phyloP scores from a whole-genome alignment of 2,888 invertebrate genomes.

The Anoplius nigerrimus region DNA sequence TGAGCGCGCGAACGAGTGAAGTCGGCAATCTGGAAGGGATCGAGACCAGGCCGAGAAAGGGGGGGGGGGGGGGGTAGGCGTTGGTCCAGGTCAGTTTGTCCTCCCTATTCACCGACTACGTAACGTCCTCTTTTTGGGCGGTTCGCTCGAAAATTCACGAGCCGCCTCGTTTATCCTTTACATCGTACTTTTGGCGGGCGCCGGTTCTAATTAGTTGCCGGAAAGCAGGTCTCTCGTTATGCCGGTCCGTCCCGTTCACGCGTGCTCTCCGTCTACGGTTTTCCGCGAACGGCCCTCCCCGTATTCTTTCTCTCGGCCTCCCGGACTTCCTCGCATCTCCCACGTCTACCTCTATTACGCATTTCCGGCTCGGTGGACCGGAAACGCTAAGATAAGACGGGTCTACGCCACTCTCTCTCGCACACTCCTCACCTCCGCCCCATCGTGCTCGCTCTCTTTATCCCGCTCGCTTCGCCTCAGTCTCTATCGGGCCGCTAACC shows the following conservation, averaged over 20 bases:
- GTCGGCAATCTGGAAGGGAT: too few species aligned
- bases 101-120: not conserved
- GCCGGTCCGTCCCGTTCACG: constrained; percentile 20
- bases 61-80: not conserved
- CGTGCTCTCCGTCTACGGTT: constrained; percentile 40
- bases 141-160: not conserved
- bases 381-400: constrained; percentile 74
- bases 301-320: constrained; percentile 53
- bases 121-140: not conserved
- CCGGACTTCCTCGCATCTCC: constrained; percentile 51
- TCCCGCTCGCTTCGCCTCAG: constrained; percentile 13
- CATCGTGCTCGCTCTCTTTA: constrained; percentile 19
- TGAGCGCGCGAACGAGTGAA: too few species aligned
- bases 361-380: constrained; percentile 75
- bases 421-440: constrained; percentile 12
- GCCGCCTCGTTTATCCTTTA: not conserved
- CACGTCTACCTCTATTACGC: constrained; percentile 71
- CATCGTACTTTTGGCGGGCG: constrained; percentile 2
- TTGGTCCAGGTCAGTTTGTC: not conserved
- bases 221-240: constrained; percentile 9
- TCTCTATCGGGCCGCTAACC: constrained; percentile 16
- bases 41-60: not conserved
- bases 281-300: constrained; percentile 13
- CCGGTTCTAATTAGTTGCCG: constrained; percentile 32
- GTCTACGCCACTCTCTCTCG: constrained; percentile 42